Evolutionary conservation across 2,888 invertebrate species (phyloP).

Genomic region (Pyrocoelia pectoralis): DNA sequence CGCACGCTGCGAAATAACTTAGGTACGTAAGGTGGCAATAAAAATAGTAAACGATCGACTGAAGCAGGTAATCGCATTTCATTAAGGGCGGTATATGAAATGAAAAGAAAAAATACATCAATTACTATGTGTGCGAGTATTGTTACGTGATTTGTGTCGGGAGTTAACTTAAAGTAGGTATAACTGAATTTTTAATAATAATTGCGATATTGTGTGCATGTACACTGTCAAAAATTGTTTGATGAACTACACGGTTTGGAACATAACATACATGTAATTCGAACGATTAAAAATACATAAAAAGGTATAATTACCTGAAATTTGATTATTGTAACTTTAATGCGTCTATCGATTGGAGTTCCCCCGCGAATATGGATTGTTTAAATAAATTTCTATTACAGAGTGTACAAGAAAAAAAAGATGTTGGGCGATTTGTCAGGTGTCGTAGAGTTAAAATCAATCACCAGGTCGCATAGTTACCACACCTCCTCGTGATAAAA

Average conservation of each 20-base stretch:
- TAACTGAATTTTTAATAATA: conserved; percentile 37
- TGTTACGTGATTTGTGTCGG: conserved; percentile 20
- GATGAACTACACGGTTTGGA: conserved; percentile 16
- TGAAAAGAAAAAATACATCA: conserved; percentile 24
- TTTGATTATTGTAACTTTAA: background rate
- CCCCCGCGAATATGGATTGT: too few species aligned
- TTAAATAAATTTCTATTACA: too few species aligned
- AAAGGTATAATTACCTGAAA: background rate
- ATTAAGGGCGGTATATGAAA: too few species aligned
- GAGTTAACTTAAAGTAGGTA: conserved; percentile 27
- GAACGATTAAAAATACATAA: conserved; percentile 8
- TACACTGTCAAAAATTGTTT: conserved; percentile 22
- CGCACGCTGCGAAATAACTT: too few species aligned
- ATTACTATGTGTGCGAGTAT: conserved; percentile 7
- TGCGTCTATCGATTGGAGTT: background rate
- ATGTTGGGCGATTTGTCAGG: conserved; percentile 24
- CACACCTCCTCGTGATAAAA: conserved; percentile 28
- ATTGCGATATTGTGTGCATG: conserved; percentile 42
- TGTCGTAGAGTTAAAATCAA: conserved; percentile 32
- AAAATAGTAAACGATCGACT: too few species aligned
- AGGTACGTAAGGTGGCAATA: too few species aligned
- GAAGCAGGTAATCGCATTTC: too few species aligned
- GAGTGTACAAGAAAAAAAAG: conserved; percentile 10
- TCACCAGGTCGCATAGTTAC: conserved; percentile 25
- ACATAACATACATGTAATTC: conserved; percentile 11